phyloP scores from a whole-genome alignment of 2,888 invertebrate genomes.

The Dione juno region DNA sequence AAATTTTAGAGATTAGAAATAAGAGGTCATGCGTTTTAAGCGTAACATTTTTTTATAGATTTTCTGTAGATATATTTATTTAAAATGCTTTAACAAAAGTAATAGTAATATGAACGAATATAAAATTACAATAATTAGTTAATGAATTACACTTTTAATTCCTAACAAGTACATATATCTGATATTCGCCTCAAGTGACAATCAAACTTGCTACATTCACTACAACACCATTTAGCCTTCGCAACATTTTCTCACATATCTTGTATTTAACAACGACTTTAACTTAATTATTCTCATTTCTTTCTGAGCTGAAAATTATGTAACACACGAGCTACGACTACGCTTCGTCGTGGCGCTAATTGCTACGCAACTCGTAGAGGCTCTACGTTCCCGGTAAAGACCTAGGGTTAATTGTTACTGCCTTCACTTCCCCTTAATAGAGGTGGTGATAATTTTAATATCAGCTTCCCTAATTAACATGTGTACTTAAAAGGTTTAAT shows the following conservation, averaged over 20 bases:
- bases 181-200: not conserved
- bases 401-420: constrained; percentile 76
- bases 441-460: constrained; percentile 35
- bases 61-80: not conserved
- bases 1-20: constrained; percentile 11
- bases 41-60: not conserved
- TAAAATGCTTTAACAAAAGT: not conserved
- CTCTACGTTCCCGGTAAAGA: constrained; percentile 65
- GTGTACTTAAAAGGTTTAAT: not conserved
- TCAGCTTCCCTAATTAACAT: constrained; percentile 26
- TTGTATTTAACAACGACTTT: constrained; percentile 7
- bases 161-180: too few species aligned
- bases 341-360: constrained; percentile 75
- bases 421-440: constrained; percentile 36
- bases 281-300: constrained; percentile 31
- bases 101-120: not conserved
- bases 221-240: not conserved
- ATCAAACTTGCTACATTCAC: not conserved
- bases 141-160: too few species aligned
- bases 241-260: constrained; percentile 4
- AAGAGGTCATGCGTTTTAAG: not conserved
- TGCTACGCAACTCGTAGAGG: constrained; percentile 77
- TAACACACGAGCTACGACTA: constrained; percentile 54
- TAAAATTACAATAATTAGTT: too few species aligned
- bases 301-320: constrained; percentile 36